phyloP scores from a whole-genome alignment of 2,888 invertebrate genomes.

The Emmelina monodactyla region DNA sequence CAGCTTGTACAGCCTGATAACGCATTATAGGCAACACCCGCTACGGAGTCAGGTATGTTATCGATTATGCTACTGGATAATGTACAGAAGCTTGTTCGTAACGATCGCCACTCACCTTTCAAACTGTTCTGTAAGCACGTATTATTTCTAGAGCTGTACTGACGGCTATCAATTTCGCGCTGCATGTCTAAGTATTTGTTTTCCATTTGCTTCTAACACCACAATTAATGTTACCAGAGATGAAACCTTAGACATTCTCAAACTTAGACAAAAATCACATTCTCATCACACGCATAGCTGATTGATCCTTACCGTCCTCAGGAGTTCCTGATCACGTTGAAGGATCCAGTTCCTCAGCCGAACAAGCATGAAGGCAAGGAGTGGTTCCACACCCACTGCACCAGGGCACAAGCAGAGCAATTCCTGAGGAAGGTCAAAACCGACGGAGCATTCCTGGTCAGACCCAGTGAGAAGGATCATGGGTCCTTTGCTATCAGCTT shows the following conservation, averaged over 20 bases:
- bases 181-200: too few relatives aligned
- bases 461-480: slow-evolving; percentile 87
- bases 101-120: too few relatives aligned
- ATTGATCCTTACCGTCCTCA: too few relatives aligned
- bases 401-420: slow-evolving; percentile 86
- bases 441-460: slow-evolving; percentile 94
- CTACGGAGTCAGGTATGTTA: slow-evolving; percentile 77
- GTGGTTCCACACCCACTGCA: slow-evolving; percentile 89
- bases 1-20: slow-evolving; percentile 89
- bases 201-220: too few relatives aligned
- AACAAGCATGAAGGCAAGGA: slow-evolving; percentile 92
- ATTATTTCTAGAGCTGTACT: too few relatives aligned
- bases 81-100: too few relatives aligned
- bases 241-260: too few relatives aligned
- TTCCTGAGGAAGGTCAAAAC: slow-evolving; percentile 82
- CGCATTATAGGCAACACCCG: slow-evolving; percentile 87
- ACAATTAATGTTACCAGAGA: too few relatives aligned
- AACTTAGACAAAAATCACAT: too few relatives aligned
- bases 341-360: slow-evolving; percentile 93
- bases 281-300: too few relatives aligned
- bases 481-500: slow-evolving; percentile 94
- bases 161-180: too few relatives aligned
- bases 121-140: too few relatives aligned
- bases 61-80: background rate
- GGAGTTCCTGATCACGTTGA: slow-evolving; percentile 87